Evolutionary conservation across 2,113 vertebrate species (phyloP).

Genomic region (Mystacornis crossleyi): DNA sequence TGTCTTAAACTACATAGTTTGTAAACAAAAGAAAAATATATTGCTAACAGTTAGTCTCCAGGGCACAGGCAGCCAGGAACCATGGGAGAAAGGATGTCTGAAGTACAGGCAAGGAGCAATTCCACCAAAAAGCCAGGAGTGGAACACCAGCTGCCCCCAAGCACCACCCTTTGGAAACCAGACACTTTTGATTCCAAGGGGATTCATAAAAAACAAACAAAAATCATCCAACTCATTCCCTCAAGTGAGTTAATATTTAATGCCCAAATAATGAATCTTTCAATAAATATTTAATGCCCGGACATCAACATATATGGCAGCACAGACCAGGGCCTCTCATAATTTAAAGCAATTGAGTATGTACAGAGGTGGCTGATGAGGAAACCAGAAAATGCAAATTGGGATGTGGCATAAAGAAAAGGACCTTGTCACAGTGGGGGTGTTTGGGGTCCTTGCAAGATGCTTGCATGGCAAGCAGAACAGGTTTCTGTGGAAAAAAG

Average conservation of each 20-base stretch:
- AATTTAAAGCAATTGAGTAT: constrained; percentile 12
- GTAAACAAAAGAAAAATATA: background rate
- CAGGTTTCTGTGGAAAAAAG: background rate
- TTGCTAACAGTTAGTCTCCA: background rate
- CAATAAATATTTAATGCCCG: constrained; percentile 72
- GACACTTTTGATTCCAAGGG: constrained; percentile 21
- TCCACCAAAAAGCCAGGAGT: background rate
- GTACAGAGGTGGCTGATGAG: background rate
- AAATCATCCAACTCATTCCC: constrained; percentile 16
- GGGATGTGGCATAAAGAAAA: background rate
- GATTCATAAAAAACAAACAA: constrained; percentile 59
- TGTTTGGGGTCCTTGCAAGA: background rate
- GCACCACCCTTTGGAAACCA: background rate
- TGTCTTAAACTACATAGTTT: background rate
- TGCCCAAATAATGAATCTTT: constrained; percentile 72
- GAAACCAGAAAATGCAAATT: background rate
- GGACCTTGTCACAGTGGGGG: background rate
- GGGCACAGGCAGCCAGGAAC: background rate
- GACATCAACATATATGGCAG: constrained; percentile 58
- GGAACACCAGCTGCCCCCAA: background rate
- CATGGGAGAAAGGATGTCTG: background rate
- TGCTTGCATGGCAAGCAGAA: background rate
- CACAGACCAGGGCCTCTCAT: background rate
- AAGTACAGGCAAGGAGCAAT: background rate
- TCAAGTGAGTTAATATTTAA: constrained; percentile 72